Conservation (phyloP, 64 coral and sea anemone species). For the Hydrozoanthus tunicans region DNA sequence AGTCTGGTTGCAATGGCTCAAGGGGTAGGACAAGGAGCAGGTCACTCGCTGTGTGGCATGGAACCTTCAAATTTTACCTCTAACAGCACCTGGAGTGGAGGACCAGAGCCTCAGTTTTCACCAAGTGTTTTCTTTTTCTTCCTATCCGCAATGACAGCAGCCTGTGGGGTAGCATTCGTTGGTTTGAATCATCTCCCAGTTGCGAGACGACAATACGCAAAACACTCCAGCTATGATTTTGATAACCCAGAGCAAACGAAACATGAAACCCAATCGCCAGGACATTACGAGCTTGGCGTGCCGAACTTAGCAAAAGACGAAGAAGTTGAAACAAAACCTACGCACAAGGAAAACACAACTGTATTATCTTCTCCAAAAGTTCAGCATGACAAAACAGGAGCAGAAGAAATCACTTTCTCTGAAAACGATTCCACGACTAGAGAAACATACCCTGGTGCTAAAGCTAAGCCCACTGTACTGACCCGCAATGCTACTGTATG, state of each 20-base stretch:
- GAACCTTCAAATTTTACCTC: slow-evolving; percentile 35
- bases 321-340: slow-evolving; percentile 1
- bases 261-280: not conserved
- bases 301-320: not conserved
- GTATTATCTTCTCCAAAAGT: not conserved
- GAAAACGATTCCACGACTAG: not conserved
- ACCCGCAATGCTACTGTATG: not conserved
- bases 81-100: slow-evolving; percentile 62
- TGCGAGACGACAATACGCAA: slow-evolving; percentile 61
- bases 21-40: slow-evolving; percentile 65
- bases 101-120: slow-evolving; percentile 77
- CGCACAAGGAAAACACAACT: not conserved
- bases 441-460: not conserved
- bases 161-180: slow-evolving; percentile 71
- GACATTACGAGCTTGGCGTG: slow-evolving; percentile 12
- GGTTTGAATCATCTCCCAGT: slow-evolving; percentile 80
- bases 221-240: slow-evolving; percentile 19
- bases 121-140: slow-evolving; percentile 90
- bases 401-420: not conserved
- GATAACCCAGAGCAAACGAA: not conserved
- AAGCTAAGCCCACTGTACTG: not conserved
- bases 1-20: slow-evolving; percentile 88
- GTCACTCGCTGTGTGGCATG: slow-evolving; percentile 50
- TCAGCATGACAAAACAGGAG: not conserved
- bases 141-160: slow-evolving; percentile 74